phyloP scores from a whole-genome alignment of 1,140 invertebrate species.

The Microplitis mediator region DNA sequence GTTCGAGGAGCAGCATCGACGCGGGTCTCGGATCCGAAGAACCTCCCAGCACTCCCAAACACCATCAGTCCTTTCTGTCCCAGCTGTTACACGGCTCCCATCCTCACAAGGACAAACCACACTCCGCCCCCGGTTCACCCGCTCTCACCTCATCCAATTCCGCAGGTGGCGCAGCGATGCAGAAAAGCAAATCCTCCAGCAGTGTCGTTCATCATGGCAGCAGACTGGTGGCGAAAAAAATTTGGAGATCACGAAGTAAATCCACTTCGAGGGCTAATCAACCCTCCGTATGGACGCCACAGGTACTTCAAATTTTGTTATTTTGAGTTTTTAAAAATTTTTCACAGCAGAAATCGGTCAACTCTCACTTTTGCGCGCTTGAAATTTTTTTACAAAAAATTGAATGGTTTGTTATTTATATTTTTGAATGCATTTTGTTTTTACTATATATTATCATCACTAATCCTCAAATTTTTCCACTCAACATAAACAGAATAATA shows the following conservation, averaged over 20 bases:
- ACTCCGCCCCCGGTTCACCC: conserved; percentile 59
- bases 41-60: conserved; percentile 63
- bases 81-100: conserved; percentile 69
- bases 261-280: conserved; percentile 71
- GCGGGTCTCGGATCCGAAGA: conserved; percentile 59
- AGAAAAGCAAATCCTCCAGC: conserved; percentile 85
- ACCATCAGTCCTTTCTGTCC: conserved; percentile 71
- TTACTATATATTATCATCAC: not conserved
- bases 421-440: conserved; percentile 5
- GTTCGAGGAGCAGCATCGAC: conserved; percentile 65
- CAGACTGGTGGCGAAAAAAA: conserved; percentile 78
- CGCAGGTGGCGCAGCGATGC: conserved; percentile 72
- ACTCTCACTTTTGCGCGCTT: no score
- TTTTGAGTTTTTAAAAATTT: not conserved
- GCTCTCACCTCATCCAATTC: conserved; percentile 60
- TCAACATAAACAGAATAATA: not conserved
- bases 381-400: not conserved
- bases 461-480: not conserved
- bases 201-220: conserved; percentile 79
- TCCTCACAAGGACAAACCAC: conserved; percentile 60
- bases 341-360: no score
- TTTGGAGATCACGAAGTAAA: conserved; percentile 81
- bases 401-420: not conserved
- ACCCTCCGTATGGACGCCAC: conserved; percentile 74
- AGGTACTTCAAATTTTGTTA: conserved; percentile 63